Base-by-base conservation (phyloP, 2,113 vertebrate genomes). In the Gavialis gangeticus region DNA sequence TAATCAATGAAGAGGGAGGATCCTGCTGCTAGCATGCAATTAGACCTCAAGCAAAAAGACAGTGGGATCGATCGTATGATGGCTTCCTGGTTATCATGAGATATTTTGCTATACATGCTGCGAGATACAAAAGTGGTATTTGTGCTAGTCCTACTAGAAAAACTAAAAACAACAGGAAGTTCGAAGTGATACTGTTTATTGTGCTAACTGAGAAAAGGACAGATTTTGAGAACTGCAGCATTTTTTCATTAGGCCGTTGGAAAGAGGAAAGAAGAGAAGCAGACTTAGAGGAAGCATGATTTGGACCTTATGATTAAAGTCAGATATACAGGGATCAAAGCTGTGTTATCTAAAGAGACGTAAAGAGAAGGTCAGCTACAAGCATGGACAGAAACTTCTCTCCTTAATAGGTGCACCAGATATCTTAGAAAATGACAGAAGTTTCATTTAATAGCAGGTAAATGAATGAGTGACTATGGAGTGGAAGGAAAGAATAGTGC, bases 1-100 rank as follows among this genome's bases (percentile, higher is more conserved):
- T 91, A 89, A 97, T 97, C 95, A 93, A 90, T 95, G 87, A 75
- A 80, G 75, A 97, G 73, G 76, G 87, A 94, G 85, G 84, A 86
- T 83, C 89, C 79, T 89, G 60, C 71, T 96, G 86, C 66, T 94
- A 89, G 64, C 37, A 85, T 87, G 58, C 89, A 96, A 94, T 97
- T 96, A 97, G 87, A 91, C 81, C 92, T 94, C 25, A 76, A 93
- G 88, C 58, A 64, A 97, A 92, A 88, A 82, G 55, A 96, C 13
- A 54, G 83, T 82, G 60, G 13, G 3, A 76, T 83, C 71, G 89
- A 84, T 87, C 62, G 81, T 67, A 13, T 2, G 5, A 77, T 54
- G 84, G 66, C 67, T 94, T 88, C 59, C 34, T 69, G 17, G 8
- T 16, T 87, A 37, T 92, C 28, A 9, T 14, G 93, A 93, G 84